Evolutionary conservation across 2,113 vertebrate species (phyloP).

Genomic region (Hepsetus odoe): DNA sequence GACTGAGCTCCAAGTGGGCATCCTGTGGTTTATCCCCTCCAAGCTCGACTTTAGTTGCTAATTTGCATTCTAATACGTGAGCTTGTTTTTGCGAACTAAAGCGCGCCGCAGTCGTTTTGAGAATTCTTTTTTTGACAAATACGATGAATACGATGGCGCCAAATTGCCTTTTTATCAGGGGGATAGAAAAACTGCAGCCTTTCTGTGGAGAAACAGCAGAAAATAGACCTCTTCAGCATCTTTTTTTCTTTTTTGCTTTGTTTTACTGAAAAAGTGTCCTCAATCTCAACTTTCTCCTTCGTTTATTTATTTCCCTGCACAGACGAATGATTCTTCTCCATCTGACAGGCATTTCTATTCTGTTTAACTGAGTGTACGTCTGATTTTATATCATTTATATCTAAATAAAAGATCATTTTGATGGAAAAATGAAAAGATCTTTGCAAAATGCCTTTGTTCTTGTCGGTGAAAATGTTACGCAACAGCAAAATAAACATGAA

Average conservation of each 20-base stretch:
- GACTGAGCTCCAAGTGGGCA: constrained; percentile 27
- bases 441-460: too few relatives aligned
- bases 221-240: constrained; percentile 2
- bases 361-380: not conserved
- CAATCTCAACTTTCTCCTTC: not conserved
- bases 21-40: constrained; percentile 26
- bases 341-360: not conserved
- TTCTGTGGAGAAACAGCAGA: not conserved
- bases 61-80: constrained; percentile 28
- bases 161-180: constrained; percentile 24
- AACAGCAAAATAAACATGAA: too few relatives aligned
- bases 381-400: not conserved
- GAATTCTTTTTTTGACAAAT: constrained; percentile 19
- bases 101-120: not conserved
- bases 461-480: too few relatives aligned
- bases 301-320: not conserved
- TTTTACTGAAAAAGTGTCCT: not conserved
- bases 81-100: constrained; percentile 25
- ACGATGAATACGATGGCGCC: constrained; percentile 10
- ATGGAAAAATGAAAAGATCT: too few relatives aligned
- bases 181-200: not conserved
- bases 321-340: not conserved
- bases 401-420: too few relatives aligned
- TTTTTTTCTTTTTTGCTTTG: too few relatives aligned
- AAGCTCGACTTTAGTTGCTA: not conserved